These are phyloP conservation scores for Cataglyphis livida DNA, from an alignment of 2,888 invertebrate genomes.

Conservation along the genomic window DNA sequence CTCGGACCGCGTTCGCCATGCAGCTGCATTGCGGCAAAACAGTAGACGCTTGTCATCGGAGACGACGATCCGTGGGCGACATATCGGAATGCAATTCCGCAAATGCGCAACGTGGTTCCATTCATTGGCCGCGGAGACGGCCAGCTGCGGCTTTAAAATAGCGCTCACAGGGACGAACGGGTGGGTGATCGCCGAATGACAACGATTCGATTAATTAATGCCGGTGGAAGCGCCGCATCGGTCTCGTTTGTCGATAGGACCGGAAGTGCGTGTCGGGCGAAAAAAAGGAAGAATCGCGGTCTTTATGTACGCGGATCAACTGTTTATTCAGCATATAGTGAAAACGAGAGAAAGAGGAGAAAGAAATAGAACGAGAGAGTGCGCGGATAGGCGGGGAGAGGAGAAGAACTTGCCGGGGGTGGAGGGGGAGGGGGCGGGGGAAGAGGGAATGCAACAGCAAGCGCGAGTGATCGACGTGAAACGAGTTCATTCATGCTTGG, in stretches of 20 bases:
- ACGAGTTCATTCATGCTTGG: constrained; percentile 76
- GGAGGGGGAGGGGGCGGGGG: constrained; percentile 15
- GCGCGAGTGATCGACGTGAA: constrained; percentile 73
- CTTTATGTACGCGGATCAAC: constrained; percentile 70
- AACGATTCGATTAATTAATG: constrained; percentile 66
- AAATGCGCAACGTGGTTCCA: constrained; percentile 42
- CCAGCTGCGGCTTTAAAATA: constrained; percentile 49
- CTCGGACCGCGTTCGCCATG: constrained; percentile 16
- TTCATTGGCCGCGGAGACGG: constrained; percentile 16
- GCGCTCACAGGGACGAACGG: constrained; percentile 3
- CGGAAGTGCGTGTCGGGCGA: constrained; percentile 29
- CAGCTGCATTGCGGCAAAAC: constrained; percentile 50
- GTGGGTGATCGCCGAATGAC: constrained; percentile 26
- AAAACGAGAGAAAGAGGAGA: constrained; percentile 53
- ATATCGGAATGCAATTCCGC: constrained; percentile 49
- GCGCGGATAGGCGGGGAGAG: not conserved
- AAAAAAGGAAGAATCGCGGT: constrained; percentile 58
- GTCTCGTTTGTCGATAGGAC: constrained; percentile 11
- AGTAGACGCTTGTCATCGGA: constrained; percentile 47
- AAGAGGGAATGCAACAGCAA: constrained; percentile 59
- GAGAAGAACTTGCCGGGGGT: not conserved
- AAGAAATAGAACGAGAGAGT: constrained; percentile 28
- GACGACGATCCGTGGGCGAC: constrained; percentile 22
- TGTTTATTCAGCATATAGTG: constrained; percentile 68
- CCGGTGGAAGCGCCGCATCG: constrained; percentile 12